Base-by-base conservation (phyloP, 2,797 vertebrate species). In the Falco columbarius region DNA sequence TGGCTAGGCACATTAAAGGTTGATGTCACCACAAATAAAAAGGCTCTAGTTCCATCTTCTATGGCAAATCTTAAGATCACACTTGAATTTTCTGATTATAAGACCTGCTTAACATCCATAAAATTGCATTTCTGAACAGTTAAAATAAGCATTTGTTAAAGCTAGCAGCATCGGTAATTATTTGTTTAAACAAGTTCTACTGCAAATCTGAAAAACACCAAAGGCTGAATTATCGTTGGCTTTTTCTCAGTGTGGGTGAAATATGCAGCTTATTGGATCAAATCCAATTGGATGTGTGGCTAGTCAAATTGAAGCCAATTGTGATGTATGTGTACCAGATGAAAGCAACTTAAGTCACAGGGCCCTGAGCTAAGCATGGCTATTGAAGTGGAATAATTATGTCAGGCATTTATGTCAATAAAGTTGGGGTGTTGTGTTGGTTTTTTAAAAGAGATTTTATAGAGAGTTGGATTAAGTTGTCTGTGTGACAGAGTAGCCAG, bases 291-390 rank as follows among this genome's bases (percentile, higher is more conserved):
- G 36, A 94, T 67, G 73, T 82, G 83, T 65, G 90, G 89, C 74
- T 71, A 47, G 81, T 44, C 74, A 91, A 93, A 92, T 13, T 85
- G 86, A 95, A 95, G 65, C 59, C 86, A 96, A 92, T 72, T 96
- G 74, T 18, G 5, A 86, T 73, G 67, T 63, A 54, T 89, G 71
- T 15, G 29, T 47, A 87, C 70, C 81, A 96, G 77, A 93, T 89
- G 89, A 93, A 92, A 95, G 86, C 22, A 84, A 92, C 51, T 59
- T 17, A 79, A 86, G 55, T 86, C 81, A 63, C 32, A 59, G 23
- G 49, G 30, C 38, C 56, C 34, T 71, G 42, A 95, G 42, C 54
- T 55, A 86, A 93, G 74, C 54, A 71, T 10, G 22, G 40, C 26
- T 74, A 56, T 73, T 95, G 52, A 83, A 89, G 46, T 62, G 54